Base-by-base conservation (phyloP, 2,888 invertebrate genomes). In the Disparrhopalites patrizii region DNA sequence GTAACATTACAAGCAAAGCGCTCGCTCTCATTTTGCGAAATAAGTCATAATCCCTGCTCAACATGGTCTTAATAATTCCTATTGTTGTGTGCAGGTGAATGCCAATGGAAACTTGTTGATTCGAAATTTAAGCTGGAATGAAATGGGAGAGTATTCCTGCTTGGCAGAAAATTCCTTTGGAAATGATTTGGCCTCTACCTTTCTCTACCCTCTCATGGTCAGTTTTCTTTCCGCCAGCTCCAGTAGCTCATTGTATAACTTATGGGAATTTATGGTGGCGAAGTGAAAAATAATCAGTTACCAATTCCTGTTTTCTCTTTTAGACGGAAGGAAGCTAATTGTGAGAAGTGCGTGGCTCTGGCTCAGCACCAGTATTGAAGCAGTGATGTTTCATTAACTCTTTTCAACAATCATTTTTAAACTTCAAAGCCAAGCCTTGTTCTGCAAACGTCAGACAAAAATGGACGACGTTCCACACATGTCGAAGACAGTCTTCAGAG, bases 21-120 rank as follows among this genome's bases (percentile, higher is more conserved):
- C n/a, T n/a, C n/a, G n/a, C n/a, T n/a, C n/a, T n/a, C n/a, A n/a
- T n/a, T n/a, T n/a, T n/a, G n/a, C n/a, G n/a, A n/a, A n/a, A n/a
- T n/a, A n/a, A n/a, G n/a, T n/a, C n/a, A n/a, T n/a, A 47, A 20
- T 18, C 18, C n/a, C 18, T 15, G 20, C 18, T 13, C 18, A 47
- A 15, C 18, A 18, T 47, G n/a, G n/a, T 36, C 10, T 13, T 15
- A 10, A 36, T 36, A 36, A 36, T 36, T 36, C 15, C 36, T 36
- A 7, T 7, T 15, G 8, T 36, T 36, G 8, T 36, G 10, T 27
- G 60, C 62, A 76, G 76, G 67, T 78, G 8, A 70, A 76, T 47
- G 67, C 76, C n/a, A 81, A 79, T 69, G 82, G 82, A 15, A 82
- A 81, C 70, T 75, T 82, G 56, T 69, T 81, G 30, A 79, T 82